A percentile compares a stretch with the other conserved stretches of the same genome.
Evolutionary conservation across 2,888 invertebrate genomes (phyloP).

Genomic region (Pristionchus entomophagus): DNA sequence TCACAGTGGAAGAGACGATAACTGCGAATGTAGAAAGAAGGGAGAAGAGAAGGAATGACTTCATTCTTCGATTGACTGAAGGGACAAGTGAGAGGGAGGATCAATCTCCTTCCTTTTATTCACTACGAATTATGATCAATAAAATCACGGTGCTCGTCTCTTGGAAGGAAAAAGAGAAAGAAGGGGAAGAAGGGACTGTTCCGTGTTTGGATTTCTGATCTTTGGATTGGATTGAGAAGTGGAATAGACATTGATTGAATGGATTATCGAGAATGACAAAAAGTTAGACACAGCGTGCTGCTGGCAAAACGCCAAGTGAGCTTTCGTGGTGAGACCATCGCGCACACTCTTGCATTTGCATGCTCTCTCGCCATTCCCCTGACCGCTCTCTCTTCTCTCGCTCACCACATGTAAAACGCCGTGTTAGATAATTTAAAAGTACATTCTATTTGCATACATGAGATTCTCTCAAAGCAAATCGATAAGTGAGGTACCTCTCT

Average conservation of each 20-base stretch:
- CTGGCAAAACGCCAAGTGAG: too few relatives aligned
- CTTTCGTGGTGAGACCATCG: too few relatives aligned
- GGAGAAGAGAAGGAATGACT: not conserved
- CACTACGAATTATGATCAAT: not conserved
- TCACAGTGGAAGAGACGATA: not conserved
- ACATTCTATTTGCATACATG: not conserved
- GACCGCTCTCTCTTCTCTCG: too few relatives aligned
- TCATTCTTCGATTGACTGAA: not conserved
- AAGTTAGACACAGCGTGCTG: too few relatives aligned
- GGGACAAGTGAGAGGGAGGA: not conserved
- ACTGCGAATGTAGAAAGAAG: not conserved
- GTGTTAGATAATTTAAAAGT: not conserved
- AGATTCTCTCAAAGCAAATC: not conserved
- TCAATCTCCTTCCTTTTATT: not conserved
- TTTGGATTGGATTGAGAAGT: constrained; percentile 15
- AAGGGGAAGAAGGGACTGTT: too few relatives aligned
- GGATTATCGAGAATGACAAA: not conserved
- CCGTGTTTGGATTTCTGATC: not conserved
- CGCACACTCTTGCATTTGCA: too few relatives aligned
- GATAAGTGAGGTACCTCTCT: not conserved
- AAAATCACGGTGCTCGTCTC: not conserved
- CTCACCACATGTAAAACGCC: too few relatives aligned
- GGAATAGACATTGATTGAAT: not conserved
- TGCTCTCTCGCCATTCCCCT: too few relatives aligned
- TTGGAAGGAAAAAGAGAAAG: not conserved